Evolutionary conservation across 2,888 invertebrate species (phyloP).

Genomic region (Artemia sp.): DNA sequence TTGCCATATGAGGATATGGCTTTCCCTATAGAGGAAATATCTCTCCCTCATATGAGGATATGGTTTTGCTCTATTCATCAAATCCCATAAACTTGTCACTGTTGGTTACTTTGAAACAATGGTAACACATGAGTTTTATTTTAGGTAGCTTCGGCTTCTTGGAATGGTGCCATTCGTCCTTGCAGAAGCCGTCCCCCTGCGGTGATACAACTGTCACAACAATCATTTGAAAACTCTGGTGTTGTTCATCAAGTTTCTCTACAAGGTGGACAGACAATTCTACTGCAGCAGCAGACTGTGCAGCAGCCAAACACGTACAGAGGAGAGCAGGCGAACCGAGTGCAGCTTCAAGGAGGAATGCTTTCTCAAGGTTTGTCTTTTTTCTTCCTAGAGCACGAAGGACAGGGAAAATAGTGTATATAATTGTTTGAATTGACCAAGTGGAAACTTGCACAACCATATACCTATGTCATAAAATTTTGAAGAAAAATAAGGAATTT

Average conservation of each 20-base stretch:
- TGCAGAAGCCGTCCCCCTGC: conserved; percentile 6
- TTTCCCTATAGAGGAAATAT: too few species aligned
- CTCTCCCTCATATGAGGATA: too few species aligned
- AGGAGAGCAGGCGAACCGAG: neutral
- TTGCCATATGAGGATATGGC: too few species aligned
- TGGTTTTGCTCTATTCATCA: too few species aligned
- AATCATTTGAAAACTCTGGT: neutral
- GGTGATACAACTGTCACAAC: neutral
- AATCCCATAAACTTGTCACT: too few species aligned
- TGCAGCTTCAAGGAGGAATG: neutral
- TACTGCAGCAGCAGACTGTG: neutral
- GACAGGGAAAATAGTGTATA: too few species aligned
- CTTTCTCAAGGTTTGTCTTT: conserved; percentile 3
- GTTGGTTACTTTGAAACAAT: too few species aligned
- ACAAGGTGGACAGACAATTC: neutral
- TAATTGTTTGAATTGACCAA: too few species aligned
- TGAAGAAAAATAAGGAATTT: too few species aligned
- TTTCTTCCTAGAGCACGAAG: too few species aligned
- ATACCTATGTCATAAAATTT: too few species aligned
- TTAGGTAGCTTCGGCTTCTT: conserved; percentile 2
- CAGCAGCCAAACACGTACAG: neutral
- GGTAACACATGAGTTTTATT: neutral
- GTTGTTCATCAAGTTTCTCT: conserved; percentile 3
- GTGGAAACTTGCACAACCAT: too few species aligned
- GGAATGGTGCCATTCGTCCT: neutral